A percentile compares a stretch with the other conserved stretches of the same genome.
Evolutionary conservation across 1,140 invertebrate genomes (phyloP).

Genomic region (Neotoxoptera formosana): DNA sequence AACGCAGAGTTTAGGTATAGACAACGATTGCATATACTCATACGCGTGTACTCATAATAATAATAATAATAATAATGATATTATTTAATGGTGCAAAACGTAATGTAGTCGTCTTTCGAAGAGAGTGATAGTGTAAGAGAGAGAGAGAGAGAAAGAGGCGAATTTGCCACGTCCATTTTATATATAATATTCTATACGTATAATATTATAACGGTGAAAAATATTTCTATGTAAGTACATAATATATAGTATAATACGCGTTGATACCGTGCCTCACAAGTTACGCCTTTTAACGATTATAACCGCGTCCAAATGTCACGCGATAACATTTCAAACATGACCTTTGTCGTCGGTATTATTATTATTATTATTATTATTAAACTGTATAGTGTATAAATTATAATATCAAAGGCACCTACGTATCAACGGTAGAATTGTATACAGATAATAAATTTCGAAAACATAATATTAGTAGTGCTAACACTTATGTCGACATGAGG

Average conservation of each 20-base stretch:
- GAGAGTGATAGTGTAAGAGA: background rate
- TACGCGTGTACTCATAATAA: background rate
- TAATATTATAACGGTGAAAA: background rate
- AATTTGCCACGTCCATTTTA: background rate
- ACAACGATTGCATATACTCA: background rate
- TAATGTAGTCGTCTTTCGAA: background rate
- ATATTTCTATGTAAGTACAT: background rate
- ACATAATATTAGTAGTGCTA: too few relatives aligned
- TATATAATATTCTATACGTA: background rate
- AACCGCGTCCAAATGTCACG: background rate
- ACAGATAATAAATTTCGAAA: too few relatives aligned
- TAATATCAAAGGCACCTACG: background rate
- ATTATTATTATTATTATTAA: background rate
- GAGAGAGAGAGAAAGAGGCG: background rate
- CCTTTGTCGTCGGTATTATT: background rate
- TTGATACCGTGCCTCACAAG: background rate
- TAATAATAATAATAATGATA: background rate
- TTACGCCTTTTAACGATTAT: constrained; percentile 28
- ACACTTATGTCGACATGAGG: too few relatives aligned
- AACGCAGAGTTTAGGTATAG: background rate
- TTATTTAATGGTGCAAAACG: background rate
- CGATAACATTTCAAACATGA: constrained; percentile 35
- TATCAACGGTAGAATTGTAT: background rate
- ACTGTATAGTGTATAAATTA: background rate
- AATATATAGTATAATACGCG: background rate